phyloP scores from a whole-genome alignment of 2,113 vertebrate genomes.

The Astur gentilis region DNA sequence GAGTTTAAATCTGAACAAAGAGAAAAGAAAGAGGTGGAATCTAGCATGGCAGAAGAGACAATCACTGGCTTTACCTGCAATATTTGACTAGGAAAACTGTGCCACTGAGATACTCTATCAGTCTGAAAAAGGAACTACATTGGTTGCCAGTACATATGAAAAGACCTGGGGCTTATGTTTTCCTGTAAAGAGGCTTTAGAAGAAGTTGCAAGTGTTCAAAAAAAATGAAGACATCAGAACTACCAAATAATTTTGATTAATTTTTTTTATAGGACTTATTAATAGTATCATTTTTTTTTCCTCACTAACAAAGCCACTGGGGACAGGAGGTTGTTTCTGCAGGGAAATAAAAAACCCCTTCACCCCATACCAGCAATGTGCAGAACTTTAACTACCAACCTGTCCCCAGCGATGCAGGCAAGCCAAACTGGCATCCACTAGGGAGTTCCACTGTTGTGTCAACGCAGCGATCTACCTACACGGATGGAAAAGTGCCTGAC shows the following conservation, averaged over 20 bases:
- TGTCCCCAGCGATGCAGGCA: rapidly evolving
- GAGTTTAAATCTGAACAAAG: not conserved
- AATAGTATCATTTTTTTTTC: not conserved
- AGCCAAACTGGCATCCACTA: not conserved
- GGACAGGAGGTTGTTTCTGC: not conserved
- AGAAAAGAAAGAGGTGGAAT: not conserved
- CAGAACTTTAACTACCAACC: not conserved
- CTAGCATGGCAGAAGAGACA: not conserved
- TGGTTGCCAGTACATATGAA: not conserved
- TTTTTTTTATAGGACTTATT: not conserved
- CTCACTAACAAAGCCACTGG: not conserved
- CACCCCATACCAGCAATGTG: not conserved
- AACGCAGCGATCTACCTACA: not conserved
- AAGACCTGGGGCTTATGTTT: not conserved
- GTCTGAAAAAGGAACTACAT: not conserved
- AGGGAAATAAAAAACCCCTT: not conserved
- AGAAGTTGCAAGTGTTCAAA: not conserved
- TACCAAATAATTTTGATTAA: not conserved
- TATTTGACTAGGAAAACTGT: not conserved
- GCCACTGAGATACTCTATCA: not conserved
- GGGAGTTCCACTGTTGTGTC: not conserved
- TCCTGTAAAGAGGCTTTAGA: not conserved
- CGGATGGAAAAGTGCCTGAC: rapidly evolving
- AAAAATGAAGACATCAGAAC: not conserved
- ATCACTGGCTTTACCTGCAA: not conserved